Evolutionary conservation across 1,140 invertebrate species (phyloP), one percentile per base, ranked within the genome.

Genomic region (Ptiloglossa arizonensis): DNA sequence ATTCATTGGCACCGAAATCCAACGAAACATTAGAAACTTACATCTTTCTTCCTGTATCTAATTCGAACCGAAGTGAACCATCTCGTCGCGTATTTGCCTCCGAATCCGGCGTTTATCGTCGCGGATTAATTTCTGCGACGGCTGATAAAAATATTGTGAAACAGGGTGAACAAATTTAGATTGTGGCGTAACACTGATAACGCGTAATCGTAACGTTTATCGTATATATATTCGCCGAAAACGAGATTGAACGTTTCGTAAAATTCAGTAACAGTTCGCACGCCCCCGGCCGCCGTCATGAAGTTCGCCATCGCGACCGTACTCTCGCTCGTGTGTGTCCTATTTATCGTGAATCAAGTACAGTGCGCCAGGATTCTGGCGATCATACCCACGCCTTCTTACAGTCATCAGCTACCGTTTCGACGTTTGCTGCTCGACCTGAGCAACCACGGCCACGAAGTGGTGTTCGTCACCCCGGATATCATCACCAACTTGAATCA

Each of bases 331-430:
- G 13, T 46, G 4, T 27, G 62, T 17, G 15, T 67, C n/a, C 11
- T 68, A 1, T 32, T 32, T 5, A 22, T 54, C 4, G 17, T n/a
- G 1, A n/a, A n/a, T 2, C 24, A 48, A 1, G 11, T 17, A 11
- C 38, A 87, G 50, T 59, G 81, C 71, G 90, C 92, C 46, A 90
- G 87, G 69, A 95, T 95, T 72, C 86, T 95, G 24, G 92, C 87
- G 2, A 80, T 94, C 0, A 89, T 93, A 60, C 90, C 93, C 5
- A 87, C 87, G 15, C 89, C 93, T 3, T 93, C 93, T 0, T 90
- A 93, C 62, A 95, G 94, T 80, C 94, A 95, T 83, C 94, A 94
- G 87, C 84, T 94, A 4, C 91, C 94, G 1, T 94, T 92, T 78
- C 90, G 73, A 75, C 89, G 86, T 41, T 72, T 93, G 79, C 90